Evolutionary conservation across 2,888 invertebrate genomes (phyloP), one percentile per base, ranked within the genome.

Genomic region (Ectemnius cavifrons): DNA sequence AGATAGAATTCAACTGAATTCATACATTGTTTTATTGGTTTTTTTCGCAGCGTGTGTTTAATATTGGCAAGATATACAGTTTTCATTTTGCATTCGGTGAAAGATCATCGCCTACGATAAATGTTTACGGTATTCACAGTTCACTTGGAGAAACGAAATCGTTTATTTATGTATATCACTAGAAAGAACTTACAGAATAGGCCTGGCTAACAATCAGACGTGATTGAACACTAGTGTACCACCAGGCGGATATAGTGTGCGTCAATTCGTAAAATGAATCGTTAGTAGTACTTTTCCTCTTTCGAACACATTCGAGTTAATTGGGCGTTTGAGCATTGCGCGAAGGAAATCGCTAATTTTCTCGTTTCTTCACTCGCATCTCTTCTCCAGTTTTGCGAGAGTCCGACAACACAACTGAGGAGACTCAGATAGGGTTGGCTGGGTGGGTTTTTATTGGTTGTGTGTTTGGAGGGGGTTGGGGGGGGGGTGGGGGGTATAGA

Each of bases 41-140:
- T 88, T 73, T 23, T 85, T 85, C 81, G 83, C 84, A 87, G 83
- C 82, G 78, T 85, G 37, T 37, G 81, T 81, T 84, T 81, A 78
- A 81, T 88, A 85, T 86, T 86, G 87, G 88, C 90, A 89, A 90
- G 89, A 87, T 87, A 86, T 88, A 90, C 88, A 90, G 85, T 88
- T 85, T 88, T 85, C 80, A 78, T 83, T 79, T 59, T 46, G 79
- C 80, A 67, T 78, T 78, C 80, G 72, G 16, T 52, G 52, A 52
- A 73, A 71, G 37, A 8, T 37, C 1, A 37, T 37, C 37, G 11
- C 63, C 75, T 76, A 74, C 59, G 66, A 72, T 74, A 68, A 73
- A n/a, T n/a, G n/a, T 75, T 62, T 78, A 37, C 8, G 37, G 37
- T 37, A 59, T 59, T 70, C 37, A 64, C 78, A 71, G 77, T 72